phyloP scores from a whole-genome alignment of 2,888 invertebrate genomes.

The Phania funesta region DNA sequence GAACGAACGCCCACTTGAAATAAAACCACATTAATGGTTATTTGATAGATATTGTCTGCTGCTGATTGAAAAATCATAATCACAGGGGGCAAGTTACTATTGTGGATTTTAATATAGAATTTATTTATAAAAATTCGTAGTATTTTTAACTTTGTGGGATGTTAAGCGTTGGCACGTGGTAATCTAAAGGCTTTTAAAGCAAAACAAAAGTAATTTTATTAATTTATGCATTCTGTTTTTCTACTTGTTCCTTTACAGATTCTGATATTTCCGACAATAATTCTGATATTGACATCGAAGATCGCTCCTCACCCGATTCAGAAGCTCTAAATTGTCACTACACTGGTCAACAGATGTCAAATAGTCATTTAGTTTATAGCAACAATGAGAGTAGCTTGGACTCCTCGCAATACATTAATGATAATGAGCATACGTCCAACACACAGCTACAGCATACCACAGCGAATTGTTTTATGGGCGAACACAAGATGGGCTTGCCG shows the following conservation, averaged over 20 bases:
- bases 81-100: slow-evolving; percentile 24
- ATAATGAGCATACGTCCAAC: slow-evolving; percentile 53
- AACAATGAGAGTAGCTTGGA: slow-evolving; percentile 78
- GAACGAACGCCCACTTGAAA: slow-evolving; percentile 69
- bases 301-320: slow-evolving; percentile 79
- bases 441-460: slow-evolving; percentile 28
- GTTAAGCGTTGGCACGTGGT: slow-evolving; percentile 73
- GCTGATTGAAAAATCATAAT: slow-evolving; percentile 41
- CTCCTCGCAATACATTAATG: slow-evolving; percentile 68
- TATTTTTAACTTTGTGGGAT: slow-evolving; percentile 57
- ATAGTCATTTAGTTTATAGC: slow-evolving; percentile 68
- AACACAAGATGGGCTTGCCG: slow-evolving; percentile 77
- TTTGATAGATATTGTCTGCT: slow-evolving; percentile 57
- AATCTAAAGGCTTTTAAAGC: slow-evolving; percentile 71
- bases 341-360: slow-evolving; percentile 40
- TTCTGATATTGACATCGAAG: slow-evolving; percentile 80
- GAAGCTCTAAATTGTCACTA: slow-evolving; percentile 73
- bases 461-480: slow-evolving; percentile 52
- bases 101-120: too few species aligned
- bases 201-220: slow-evolving; percentile 6
- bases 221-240: not conserved
- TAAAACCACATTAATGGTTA: slow-evolving; percentile 46
- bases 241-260: slow-evolving; percentile 69
- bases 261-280: slow-evolving; percentile 79
- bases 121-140: not conserved